Evolutionary conservation across 2,797 vertebrate species (phyloP).

Genomic region (Hydrophis major): DNA sequence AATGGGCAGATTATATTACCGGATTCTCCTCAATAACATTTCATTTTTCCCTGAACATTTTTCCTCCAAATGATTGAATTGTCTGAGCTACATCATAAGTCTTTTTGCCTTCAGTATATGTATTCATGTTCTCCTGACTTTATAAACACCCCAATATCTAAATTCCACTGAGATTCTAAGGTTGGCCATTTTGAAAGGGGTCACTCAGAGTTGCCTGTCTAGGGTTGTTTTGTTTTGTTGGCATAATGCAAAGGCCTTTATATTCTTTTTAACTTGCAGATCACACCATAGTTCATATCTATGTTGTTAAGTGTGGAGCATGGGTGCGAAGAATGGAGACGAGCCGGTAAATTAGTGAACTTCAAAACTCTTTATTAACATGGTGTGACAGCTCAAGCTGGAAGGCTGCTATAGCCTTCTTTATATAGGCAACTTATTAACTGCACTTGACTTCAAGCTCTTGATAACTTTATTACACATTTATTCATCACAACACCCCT

Average conservation of each 20-base stretch:
- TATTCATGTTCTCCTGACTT: neutral
- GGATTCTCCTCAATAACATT: constrained; percentile 13
- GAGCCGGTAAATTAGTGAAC: too few species aligned
- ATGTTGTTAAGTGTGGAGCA: too few species aligned
- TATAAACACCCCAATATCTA: neutral
- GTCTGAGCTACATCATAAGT: constrained; percentile 43
- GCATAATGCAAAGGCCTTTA: neutral
- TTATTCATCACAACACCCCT: too few species aligned
- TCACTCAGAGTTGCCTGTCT: neutral
- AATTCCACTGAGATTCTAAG: neutral
- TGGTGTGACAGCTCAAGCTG: too few species aligned
- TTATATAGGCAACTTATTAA: too few species aligned
- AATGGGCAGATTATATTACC: constrained; percentile 17
- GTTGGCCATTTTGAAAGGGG: neutral
- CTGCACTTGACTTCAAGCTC: too few species aligned
- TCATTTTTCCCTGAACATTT: constrained; percentile 38
- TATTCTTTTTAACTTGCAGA: neutral
- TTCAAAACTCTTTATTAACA: too few species aligned
- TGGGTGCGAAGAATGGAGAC: too few species aligned
- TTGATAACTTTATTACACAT: too few species aligned
- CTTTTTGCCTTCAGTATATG: constrained; percentile 1
- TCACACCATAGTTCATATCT: neutral
- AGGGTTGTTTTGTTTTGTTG: neutral
- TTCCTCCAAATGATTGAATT: constrained; percentile 29
- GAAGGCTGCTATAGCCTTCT: too few species aligned